Percentiles rank a stretch among this genome's conserved stretches.
These are phyloP conservation scores for Drosophila melanosoma DNA, from an alignment of 2,888 invertebrate species.

Conservation along the genomic window DNA sequence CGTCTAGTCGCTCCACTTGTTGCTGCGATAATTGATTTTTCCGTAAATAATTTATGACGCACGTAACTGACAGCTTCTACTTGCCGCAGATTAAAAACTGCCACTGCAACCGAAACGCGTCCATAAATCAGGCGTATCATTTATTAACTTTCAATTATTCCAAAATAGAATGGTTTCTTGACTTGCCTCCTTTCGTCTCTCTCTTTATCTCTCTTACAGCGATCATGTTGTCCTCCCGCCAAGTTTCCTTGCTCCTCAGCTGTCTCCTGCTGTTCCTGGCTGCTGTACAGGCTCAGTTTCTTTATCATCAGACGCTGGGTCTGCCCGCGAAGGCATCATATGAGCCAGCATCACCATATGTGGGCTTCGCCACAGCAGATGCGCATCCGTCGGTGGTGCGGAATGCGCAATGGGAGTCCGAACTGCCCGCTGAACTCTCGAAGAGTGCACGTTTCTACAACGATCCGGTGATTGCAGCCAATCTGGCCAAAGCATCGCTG, in stretches of 20 bases:
- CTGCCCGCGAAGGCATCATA: constrained; percentile 37
- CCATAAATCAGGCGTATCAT: constrained; percentile 71
- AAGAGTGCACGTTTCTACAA: constrained; percentile 89
- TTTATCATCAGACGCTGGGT: constrained; percentile 69
- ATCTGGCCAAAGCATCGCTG: constrained; percentile 92
- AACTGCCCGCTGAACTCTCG: constrained; percentile 89
- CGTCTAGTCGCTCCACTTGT: constrained; percentile 45
- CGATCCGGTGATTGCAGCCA: constrained; percentile 90
- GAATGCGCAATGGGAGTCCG: constrained; percentile 90
- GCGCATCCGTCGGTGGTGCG: constrained; percentile 90
- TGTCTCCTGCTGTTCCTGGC: constrained; percentile 41
- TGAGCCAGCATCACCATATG: constrained; percentile 60
- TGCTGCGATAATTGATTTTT: constrained; percentile 77
- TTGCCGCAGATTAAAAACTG: constrained; percentile 70
- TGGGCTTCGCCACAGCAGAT: constrained; percentile 77
- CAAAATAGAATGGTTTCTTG: constrained; percentile 39
- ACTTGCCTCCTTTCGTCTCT: constrained; percentile 18
- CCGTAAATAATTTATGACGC: constrained; percentile 80
- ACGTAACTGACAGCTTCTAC: constrained; percentile 71
- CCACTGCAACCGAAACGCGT: constrained; percentile 47
- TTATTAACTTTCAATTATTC: constrained; percentile 61
- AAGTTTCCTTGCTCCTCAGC: constrained; percentile 43
- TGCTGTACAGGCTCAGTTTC: constrained; percentile 69
- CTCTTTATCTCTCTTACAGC: constrained; percentile 33
- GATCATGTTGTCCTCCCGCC: constrained; percentile 60